Base-by-base conservation (phyloP, 1,140 invertebrate species). In the Drosophila murphyi region DNA sequence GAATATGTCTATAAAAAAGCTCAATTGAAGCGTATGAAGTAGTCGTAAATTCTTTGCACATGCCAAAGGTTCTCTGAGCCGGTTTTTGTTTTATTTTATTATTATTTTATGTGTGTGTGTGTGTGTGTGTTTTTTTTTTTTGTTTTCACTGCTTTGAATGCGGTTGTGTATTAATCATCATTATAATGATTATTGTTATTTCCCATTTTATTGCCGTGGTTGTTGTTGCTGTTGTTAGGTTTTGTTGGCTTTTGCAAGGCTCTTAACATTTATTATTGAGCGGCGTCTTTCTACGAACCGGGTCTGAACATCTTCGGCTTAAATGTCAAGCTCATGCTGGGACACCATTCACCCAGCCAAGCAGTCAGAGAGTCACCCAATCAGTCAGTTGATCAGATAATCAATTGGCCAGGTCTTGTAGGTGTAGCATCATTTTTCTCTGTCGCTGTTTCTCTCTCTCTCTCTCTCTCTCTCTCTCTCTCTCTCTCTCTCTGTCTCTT, bases 241-340 rank as follows among this genome's bases (percentile, higher is more conserved):
- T 6, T 41, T 56, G 12, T 8, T 32, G 45, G 39, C 32, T 71
- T 45, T 67, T 48, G 80, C 70, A 65, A 73, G 72, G 82, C 82
- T 80, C 72, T 86, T 86, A 81, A 75, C 82, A 77, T 85, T 80
- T 80, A 83, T 80, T 83, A 64, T 54, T 29, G 34, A 48, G 48
- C 10, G n/a, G 37, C 48, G 7, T 39, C 45, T 50, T 10, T 29
- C 31, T 35, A 45, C 31, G 8, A 61, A 35, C 39, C 41, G 52
- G 29, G 28, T 28, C 39, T n/a, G 39, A 43, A 39, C 80, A 75
- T 79, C 76, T 73, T 72, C 65, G 55, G 62, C 63, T 86, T 87
- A 87, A 87, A 87, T 88, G 82, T 87, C 82, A 87, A 79, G 72
- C 82, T 85, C 82, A 76, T 79, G 52, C 72, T 71, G 59, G 10